These are phyloP conservation scores for Diadegma fenestrale DNA, from an alignment of 2,888 invertebrate genomes.

Conservation along the genomic window DNA sequence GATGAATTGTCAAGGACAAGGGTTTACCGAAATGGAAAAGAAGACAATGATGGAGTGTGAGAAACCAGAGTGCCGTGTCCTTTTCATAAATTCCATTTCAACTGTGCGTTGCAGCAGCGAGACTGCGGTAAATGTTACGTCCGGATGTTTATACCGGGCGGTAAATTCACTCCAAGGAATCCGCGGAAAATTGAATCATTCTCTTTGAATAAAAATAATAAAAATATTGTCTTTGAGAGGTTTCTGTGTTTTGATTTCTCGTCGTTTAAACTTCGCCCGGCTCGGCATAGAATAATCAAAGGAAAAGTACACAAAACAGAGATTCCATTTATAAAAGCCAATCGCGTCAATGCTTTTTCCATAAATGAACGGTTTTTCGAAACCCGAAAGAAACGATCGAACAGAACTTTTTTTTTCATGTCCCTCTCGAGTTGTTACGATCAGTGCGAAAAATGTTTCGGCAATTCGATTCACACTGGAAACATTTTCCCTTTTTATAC, in stretches of 20 bases:
- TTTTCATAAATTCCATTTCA: conserved; percentile 35
- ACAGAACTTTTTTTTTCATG: not conserved
- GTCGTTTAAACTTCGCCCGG: not conserved
- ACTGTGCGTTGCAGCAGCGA: conserved; percentile 11
- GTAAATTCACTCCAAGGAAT: not conserved
- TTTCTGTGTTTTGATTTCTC: not conserved
- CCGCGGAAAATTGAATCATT: not conserved
- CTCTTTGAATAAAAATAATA: not conserved
- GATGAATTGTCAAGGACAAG: not conserved
- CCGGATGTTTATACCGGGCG: conserved; percentile 3
- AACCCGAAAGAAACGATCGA: not conserved
- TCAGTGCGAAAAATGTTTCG: not conserved
- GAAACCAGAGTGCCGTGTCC: conserved; percentile 45
- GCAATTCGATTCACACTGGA: conserved; percentile 13
- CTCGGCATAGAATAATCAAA: not conserved
- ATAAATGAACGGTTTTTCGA: not conserved
- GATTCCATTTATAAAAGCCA: not conserved
- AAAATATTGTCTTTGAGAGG: conserved; percentile 11
- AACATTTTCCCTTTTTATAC: conserved; percentile 1
- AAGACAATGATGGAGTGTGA: not conserved
- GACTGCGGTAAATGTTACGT: conserved; percentile 17
- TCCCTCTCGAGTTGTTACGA: not conserved
- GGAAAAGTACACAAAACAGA: not conserved
- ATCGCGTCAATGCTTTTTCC: not conserved
- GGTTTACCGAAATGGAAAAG: not conserved